phyloP scores from a whole-genome alignment of 1,140 invertebrate species.

The Drosophila oshimai region DNA sequence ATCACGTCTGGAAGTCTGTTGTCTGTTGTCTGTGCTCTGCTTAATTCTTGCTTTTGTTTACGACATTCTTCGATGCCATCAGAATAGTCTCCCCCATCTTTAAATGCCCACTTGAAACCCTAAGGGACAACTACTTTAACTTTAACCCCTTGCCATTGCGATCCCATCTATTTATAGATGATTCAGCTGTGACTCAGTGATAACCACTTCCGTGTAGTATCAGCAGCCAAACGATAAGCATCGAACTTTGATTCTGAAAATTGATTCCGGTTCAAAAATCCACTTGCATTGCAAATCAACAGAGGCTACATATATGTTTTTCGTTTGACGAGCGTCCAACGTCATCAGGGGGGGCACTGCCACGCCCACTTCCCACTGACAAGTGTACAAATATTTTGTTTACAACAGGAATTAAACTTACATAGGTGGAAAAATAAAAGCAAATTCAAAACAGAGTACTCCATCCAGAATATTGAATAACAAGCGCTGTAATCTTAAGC shows the following conservation, averaged over 20 bases:
- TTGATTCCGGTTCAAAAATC: conserved; percentile 46
- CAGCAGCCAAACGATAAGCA: conserved; percentile 23
- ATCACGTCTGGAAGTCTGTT: background rate
- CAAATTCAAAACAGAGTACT: background rate
- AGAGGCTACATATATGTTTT: background rate
- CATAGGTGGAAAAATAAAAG: background rate
- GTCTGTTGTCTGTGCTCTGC: background rate
- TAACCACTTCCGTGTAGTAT: background rate
- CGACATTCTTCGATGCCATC: background rate
- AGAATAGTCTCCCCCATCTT: too few relatives aligned
- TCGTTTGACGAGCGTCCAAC: background rate
- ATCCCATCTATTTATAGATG: background rate
- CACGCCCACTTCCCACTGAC: background rate
- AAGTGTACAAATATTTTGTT: background rate
- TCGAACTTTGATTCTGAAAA: conserved; percentile 43
- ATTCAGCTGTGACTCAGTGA: background rate
- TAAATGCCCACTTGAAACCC: too few relatives aligned
- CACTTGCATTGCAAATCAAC: conserved; percentile 19
- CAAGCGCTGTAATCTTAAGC: background rate
- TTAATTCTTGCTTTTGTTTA: conserved; percentile 36
- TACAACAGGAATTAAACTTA: background rate
- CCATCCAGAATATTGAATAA: conserved; percentile 13
- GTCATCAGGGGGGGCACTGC: background rate
- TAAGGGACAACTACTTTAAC: too few relatives aligned
- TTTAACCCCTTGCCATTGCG: too few relatives aligned